These are phyloP conservation scores for Volucella inanis DNA, from an alignment of 2,888 invertebrate genomes.

Conservation along the genomic window DNA sequence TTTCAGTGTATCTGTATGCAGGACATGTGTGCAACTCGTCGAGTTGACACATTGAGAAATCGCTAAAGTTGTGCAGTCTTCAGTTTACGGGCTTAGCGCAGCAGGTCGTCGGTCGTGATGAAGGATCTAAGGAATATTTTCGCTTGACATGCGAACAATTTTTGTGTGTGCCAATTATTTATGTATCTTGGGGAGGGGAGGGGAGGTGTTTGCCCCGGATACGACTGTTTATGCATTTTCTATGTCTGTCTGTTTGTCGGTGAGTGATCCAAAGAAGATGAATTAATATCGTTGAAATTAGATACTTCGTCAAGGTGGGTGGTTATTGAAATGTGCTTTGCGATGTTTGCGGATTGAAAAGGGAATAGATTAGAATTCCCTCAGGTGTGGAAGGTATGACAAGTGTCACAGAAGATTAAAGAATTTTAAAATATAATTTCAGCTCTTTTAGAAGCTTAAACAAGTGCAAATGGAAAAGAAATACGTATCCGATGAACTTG, in stretches of 20 bases:
- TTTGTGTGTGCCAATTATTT: slow-evolving; percentile 43
- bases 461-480: too few species aligned
- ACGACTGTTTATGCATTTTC: slow-evolving; percentile 3
- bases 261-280: slow-evolving; percentile 19
- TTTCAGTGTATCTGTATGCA: slow-evolving; percentile 19
- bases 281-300: background rate
- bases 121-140: slow-evolving; percentile 58
- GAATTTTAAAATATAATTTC: too few species aligned
- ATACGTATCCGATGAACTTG: too few species aligned
- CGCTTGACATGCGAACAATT: slow-evolving; percentile 56
- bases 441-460: too few species aligned
- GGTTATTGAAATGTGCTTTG: slow-evolving; percentile 22
- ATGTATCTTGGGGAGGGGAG: slow-evolving; percentile 10
- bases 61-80: slow-evolving; percentile 58
- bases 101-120: slow-evolving; percentile 35
- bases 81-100: slow-evolving; percentile 27
- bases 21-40: slow-evolving; percentile 30
- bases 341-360: background rate
- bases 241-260: background rate
- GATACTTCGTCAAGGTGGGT: background rate
- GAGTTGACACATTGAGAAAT: slow-evolving; percentile 70
- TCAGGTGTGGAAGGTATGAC: too few species aligned
- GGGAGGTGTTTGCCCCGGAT: background rate
- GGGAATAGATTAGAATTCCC: background rate
- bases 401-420: too few species aligned